phyloP scores from a whole-genome alignment of 2,113 vertebrate species.

The Camelus bactrianus region DNA sequence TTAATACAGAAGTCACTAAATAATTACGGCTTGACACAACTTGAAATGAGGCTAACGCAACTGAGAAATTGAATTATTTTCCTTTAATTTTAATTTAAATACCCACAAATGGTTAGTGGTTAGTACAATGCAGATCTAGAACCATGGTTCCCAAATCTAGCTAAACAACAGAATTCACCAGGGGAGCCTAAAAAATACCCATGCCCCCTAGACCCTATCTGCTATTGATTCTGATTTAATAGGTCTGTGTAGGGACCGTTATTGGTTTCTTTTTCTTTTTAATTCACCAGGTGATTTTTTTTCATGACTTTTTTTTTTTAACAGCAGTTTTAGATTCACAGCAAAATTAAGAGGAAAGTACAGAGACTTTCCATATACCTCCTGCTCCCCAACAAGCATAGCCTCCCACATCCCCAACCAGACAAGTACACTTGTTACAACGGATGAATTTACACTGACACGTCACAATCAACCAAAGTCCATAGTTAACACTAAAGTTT shows the following conservation, averaged over 20 bases:
- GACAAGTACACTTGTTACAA: not conserved
- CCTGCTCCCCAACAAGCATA: not conserved
- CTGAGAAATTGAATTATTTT: not conserved
- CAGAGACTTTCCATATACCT: not conserved
- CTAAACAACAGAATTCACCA: not conserved
- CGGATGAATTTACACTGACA: not conserved
- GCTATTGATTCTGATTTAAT: not conserved
- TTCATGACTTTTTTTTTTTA: not conserved
- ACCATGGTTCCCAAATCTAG: not conserved
- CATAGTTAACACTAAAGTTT: not conserved
- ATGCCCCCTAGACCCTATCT: not conserved
- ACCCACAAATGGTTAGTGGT: not conserved
- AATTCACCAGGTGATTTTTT: not conserved
- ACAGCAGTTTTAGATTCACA: not conserved
- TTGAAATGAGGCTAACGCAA: constrained; percentile 20
- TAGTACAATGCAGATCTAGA: not conserved
- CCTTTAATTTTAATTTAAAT: constrained; percentile 29
- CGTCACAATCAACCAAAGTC: not conserved
- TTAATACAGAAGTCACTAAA: not conserved
- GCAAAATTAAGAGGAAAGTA: not conserved
- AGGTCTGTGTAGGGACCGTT: not conserved
- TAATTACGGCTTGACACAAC: not conserved
- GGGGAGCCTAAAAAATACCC: not conserved
- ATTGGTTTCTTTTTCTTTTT: not conserved
- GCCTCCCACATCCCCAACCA: not conserved